Percentiles rank a stretch among this genome's conserved stretches.
These are phyloP conservation scores for Rhynchotus rufescens DNA, from an alignment of 2,797 vertebrate species.

Conservation along the genomic window DNA sequence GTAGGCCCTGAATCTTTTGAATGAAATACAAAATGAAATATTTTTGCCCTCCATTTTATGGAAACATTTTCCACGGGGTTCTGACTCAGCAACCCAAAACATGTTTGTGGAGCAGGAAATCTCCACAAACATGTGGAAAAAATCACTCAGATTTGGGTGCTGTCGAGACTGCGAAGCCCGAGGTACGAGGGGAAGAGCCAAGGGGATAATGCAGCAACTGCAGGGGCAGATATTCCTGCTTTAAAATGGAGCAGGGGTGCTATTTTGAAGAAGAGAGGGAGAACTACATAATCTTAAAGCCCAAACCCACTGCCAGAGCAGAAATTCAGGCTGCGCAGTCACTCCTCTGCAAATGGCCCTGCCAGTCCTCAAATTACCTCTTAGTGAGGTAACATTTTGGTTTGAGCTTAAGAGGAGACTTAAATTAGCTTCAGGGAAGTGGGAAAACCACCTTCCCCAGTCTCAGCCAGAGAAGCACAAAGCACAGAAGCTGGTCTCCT, in stretches of 20 bases:
- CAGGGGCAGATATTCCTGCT: not conserved
- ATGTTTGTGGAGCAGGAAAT: not conserved
- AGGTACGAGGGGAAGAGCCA: not conserved
- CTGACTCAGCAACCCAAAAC: not conserved
- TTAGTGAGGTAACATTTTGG: not conserved
- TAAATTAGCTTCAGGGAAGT: not conserved
- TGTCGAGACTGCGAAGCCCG: not conserved
- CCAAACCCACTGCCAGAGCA: not conserved
- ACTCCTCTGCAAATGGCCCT: not conserved
- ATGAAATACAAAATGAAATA: not conserved
- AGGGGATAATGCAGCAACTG: fast-evolving
- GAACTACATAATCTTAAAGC: not conserved
- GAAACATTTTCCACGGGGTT: not conserved
- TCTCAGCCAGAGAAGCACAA: not conserved
- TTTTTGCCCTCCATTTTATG: not conserved
- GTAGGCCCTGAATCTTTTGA: not conserved
- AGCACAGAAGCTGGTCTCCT: not conserved
- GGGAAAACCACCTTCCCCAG: not conserved
- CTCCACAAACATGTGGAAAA: too few species aligned
- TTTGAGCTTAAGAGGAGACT: not conserved
- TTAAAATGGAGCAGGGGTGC: not conserved
- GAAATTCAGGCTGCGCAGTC: not conserved
- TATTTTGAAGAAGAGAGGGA: not conserved
- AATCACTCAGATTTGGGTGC: not conserved
- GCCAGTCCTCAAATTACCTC: not conserved